Conservation (phyloP, 2,797 vertebrate genomes). For the Centropyge bicolor region DNA sequence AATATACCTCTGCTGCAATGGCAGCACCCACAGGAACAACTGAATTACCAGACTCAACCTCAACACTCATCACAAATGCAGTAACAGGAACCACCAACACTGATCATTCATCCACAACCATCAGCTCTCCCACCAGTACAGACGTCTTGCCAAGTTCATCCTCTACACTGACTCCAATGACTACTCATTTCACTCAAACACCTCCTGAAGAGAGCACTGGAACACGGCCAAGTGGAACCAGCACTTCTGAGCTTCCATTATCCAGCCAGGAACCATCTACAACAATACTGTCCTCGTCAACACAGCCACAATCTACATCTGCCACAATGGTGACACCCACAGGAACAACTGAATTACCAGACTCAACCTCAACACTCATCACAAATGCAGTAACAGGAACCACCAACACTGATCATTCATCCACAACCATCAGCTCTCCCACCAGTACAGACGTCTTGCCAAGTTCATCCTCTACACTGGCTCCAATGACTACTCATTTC, state of each 20-base stretch:
- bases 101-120: neutral
- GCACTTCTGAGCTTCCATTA: neutral
- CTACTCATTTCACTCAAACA: neutral
- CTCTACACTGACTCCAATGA: neutral
- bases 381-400: neutral
- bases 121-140: accelerated
- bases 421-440: neutral
- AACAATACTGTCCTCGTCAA: neutral
- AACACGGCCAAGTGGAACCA: neutral
- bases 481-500: neutral
- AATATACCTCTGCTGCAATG: accelerated
- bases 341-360: neutral
- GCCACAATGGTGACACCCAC: accelerated
- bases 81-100: neutral
- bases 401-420: neutral
- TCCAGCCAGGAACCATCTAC: neutral
- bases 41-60: neutral
- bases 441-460: accelerated
- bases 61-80: neutral
- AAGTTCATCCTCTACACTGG: neutral
- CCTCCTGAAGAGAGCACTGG: too few relatives aligned
- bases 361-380: neutral
- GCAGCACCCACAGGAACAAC: accelerated
- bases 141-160: accelerated
- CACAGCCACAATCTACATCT: neutral